A percentile compares a stretch with the other conserved stretches of the same genome.
phyloP scores from a whole-genome alignment of 2,113 vertebrate genomes.

The Mirza zaza region DNA sequence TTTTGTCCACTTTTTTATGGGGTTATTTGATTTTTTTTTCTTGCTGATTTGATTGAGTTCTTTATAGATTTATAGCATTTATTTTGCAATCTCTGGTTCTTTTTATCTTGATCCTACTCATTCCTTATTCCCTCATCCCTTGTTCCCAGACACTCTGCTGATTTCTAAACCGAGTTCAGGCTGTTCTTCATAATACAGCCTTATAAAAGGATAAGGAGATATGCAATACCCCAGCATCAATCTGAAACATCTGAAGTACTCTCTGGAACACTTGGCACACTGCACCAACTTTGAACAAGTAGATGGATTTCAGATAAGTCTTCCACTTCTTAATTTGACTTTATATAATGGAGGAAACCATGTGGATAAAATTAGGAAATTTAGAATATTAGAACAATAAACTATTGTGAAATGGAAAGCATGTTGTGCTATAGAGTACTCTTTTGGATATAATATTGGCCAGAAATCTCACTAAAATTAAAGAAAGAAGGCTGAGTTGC shows the following conservation, averaged over 20 bases:
- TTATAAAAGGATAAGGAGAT: conserved; percentile 57
- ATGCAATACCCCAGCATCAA: conserved; percentile 2
- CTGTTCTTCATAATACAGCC: conserved; percentile 35
- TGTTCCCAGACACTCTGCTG: conserved; percentile 8
- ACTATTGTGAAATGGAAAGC: conserved; percentile 37
- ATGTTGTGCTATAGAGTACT: background rate
- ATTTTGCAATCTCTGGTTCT: background rate
- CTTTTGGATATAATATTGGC: background rate
- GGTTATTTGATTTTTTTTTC: too few relatives aligned
- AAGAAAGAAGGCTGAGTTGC: background rate
- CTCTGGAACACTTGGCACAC: conserved; percentile 62
- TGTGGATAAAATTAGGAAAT: conserved; percentile 75
- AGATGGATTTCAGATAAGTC: conserved; percentile 46
- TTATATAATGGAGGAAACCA: conserved; percentile 47
- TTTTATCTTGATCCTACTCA: conserved; percentile 26
- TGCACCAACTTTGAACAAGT: conserved; percentile 60
- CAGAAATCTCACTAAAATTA: background rate
- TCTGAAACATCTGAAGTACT: conserved; percentile 31
- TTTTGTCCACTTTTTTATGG: too few relatives aligned
- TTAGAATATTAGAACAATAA: conserved; percentile 49
- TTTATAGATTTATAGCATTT: too few relatives aligned
- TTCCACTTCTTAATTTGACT: conserved; percentile 40
- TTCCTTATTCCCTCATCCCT: background rate
- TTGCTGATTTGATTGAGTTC: too few relatives aligned
- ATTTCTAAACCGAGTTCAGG: conserved; percentile 34